These are phyloP conservation scores for Dendroctonus valens DNA, from an alignment of 1,140 invertebrate species.

Conservation along the genomic window DNA sequence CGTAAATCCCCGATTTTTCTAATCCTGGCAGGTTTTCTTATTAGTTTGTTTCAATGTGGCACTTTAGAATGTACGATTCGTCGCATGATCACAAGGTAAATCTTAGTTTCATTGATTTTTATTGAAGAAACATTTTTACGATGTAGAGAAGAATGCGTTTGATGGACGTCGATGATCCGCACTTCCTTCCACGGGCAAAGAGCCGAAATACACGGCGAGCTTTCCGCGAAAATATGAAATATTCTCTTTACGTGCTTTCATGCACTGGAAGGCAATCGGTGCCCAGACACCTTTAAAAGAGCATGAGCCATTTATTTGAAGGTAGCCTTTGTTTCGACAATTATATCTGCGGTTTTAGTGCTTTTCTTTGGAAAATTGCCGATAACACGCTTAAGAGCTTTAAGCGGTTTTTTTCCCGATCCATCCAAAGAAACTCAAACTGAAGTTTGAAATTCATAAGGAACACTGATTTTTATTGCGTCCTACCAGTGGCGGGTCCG, in stretches of 20 bases:
- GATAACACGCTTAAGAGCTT: no score
- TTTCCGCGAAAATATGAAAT: conserved; percentile 22
- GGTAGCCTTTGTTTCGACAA: conserved; percentile 26
- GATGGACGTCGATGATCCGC: not conserved
- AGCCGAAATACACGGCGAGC: not conserved
- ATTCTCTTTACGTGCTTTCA: conserved; percentile 20
- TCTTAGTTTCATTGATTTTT: not conserved
- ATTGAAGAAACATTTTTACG: not conserved
- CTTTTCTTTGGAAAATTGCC: conserved; percentile 21
- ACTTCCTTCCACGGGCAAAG: not conserved
- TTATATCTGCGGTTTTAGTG: conserved; percentile 25
- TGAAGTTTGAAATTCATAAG: no score
- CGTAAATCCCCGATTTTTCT: no score
- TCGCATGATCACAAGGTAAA: not conserved
- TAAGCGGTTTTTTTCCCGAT: no score
- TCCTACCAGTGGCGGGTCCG: no score
- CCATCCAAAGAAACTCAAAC: no score
- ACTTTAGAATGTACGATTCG: not conserved
- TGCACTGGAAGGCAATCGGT: conserved; percentile 6
- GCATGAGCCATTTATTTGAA: conserved; percentile 27
- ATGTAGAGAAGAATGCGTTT: no score
- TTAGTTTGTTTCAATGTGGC: not conserved
- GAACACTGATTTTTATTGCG: no score
- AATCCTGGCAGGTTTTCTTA: not conserved
- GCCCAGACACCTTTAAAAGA: conserved; percentile 16